A percentile compares a stretch with the other conserved stretches of the same genome.
Evolutionary conservation across 2,113 vertebrate species (phyloP).

Genomic region (Oxyruncus cristatus): DNA sequence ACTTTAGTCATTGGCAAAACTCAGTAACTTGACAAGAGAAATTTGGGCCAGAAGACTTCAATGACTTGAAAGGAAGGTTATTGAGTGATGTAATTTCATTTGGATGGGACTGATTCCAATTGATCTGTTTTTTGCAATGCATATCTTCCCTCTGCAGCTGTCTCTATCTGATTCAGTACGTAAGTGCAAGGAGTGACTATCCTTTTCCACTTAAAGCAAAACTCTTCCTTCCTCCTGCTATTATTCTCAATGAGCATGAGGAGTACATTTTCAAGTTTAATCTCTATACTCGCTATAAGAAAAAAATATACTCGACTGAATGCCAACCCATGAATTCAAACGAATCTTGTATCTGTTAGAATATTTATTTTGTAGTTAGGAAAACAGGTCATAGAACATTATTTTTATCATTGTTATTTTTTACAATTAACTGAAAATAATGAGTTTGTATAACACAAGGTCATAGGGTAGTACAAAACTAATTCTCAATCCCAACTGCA

Average conservation of each 20-base stretch:
- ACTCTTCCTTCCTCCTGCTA: slow-evolving; percentile 12
- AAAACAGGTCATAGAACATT: not conserved
- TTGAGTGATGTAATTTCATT: slow-evolving; percentile 86
- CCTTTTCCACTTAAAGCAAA: slow-evolving; percentile 29
- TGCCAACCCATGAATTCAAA: not conserved
- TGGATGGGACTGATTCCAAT: slow-evolving; percentile 72
- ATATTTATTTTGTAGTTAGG: not conserved
- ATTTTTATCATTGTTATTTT: not conserved
- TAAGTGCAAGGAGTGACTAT: slow-evolving; percentile 67
- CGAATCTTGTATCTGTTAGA: not conserved
- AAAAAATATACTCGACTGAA: not conserved
- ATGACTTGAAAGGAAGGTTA: slow-evolving; percentile 82
- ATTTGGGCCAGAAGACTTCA: slow-evolving; percentile 72
- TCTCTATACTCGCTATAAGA: not conserved
- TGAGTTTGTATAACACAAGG: not conserved
- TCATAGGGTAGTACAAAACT: not conserved
- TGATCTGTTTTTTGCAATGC: slow-evolving; percentile 78
- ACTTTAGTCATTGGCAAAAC: slow-evolving; percentile 85
- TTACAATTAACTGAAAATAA: not conserved
- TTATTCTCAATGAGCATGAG: slow-evolving; percentile 16
- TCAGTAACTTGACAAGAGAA: slow-evolving; percentile 71
- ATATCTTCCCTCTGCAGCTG: slow-evolving; percentile 73
- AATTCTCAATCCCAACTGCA: not conserved
- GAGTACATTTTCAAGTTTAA: slow-evolving; percentile 10
- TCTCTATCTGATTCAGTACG: slow-evolving; percentile 74